Conservation (phyloP, 1,140 invertebrate species). For the Globodera ellingtonae region DNA sequence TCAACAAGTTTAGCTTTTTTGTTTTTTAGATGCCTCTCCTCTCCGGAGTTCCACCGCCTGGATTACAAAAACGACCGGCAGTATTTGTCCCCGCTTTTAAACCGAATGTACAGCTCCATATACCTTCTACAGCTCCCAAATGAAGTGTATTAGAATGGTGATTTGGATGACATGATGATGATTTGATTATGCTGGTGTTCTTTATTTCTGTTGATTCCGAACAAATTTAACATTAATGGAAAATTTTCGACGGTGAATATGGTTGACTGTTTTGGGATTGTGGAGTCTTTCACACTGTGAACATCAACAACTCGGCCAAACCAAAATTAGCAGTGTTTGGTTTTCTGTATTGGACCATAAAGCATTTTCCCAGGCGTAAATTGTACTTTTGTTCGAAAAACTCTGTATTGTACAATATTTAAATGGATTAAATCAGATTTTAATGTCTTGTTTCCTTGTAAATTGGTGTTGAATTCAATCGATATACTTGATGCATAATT, state of each 20-base stretch:
- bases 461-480: too few relatives aligned
- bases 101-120: slow-evolving; percentile 30
- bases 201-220: background rate
- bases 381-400: too few relatives aligned
- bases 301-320: too few relatives aligned
- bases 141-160: background rate
- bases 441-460: too few relatives aligned
- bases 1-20: background rate
- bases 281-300: too few relatives aligned
- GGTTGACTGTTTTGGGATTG: too few relatives aligned
- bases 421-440: too few relatives aligned
- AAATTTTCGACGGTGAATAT: too few relatives aligned
- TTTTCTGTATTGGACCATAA: too few relatives aligned
- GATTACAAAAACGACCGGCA: slow-evolving; percentile 11
- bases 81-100: slow-evolving; percentile 20
- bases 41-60: slow-evolving; percentile 29
- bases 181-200: background rate
- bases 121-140: slow-evolving; percentile 15
- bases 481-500: background rate
- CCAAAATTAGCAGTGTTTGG: background rate
- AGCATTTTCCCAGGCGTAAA: background rate
- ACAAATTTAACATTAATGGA: background rate
- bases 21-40: slow-evolving; percentile 27
- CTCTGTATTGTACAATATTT: too few relatives aligned
- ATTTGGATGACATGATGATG: too few relatives aligned